Base-by-base conservation (phyloP, 2,797 vertebrate species). In the Acanthurus tractus region DNA sequence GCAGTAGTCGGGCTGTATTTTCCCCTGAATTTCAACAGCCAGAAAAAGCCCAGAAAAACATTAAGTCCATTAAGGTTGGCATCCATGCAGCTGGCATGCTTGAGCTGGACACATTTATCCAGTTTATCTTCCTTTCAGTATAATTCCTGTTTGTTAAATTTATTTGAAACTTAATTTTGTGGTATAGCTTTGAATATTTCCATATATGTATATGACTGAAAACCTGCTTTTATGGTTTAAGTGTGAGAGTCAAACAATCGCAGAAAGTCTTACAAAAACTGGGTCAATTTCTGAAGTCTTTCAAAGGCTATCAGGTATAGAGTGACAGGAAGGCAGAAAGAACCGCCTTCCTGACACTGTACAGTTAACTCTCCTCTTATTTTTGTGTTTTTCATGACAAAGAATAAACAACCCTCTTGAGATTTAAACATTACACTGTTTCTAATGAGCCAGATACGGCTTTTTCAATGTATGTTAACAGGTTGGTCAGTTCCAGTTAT, bases 211-310 rank as follows among this genome's bases (percentile, higher is more conserved):
- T 49, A 13, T 45, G 54, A 52, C 29, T 69, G 48, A 40, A 62
- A 62, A 52, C 14, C 10, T 3, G 40, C 18, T 44, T 54, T 59
- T 49, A 59, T 23, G 3, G 3, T 67, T 71, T 56, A 52, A 52
- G 38, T 49, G 49, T 65, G 55, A 71, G 54, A 74, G 64, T 75
- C 76, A 62, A 84, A 68, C 68, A 69, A 70, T 67, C 62, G 52
- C 14, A 68, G 59, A 72, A 70, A 74, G 57, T 74, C 25, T 74
- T 42, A 34, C 4, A 20, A 66, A 76, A 48, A 63, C 25, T 4
- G 15, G 13, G 62, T 59, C 62, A 53, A 15, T 70, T 79, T 58
- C 34, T n/a, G 29, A 20, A 6, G 40, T 64, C 6, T 62, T 72
- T 78, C 3, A 81, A 18, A 0, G 59, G 18, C 61, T 78, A 70